Base-by-base conservation (phyloP, 1,140 invertebrate genomes). In the Euschistus heros region DNA sequence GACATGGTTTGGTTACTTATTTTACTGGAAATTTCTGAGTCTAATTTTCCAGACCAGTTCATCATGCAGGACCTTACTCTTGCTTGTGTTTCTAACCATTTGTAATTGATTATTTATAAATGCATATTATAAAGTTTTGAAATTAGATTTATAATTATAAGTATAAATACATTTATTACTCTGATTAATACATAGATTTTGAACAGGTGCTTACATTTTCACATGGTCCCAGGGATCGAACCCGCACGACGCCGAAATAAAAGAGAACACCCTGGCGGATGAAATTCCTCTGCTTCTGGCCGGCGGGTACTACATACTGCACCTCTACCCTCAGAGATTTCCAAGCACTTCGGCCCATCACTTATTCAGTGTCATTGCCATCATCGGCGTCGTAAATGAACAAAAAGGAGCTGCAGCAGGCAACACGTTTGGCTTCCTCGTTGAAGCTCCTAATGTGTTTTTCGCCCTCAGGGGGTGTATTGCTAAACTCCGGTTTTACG, bases 171-270 rank as follows among this genome's bases (percentile, higher is more conserved):
- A n/a, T n/a, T n/a, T n/a, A n/a, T n/a, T n/a, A n/a, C n/a, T n/a
- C n/a, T n/a, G n/a, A n/a, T n/a, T n/a, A n/a, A n/a, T n/a, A 37
- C 33, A 13, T 6, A 37, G 33, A 10, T 37, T 37, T 37, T 37
- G 33, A 37, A 57, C 54, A 57, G 54, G 54, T 3, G 24, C 24
- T 24, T 57, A 57, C 54, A 57, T 57, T 17, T 57, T 26, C 24
- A 5, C 2, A 17, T 57, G 54, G 54, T 3, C 6, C 14, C 20
- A 57, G 14, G 54, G 54, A 22, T 3, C n/a, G n/a, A 57, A 57
- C 14, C 54, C 54, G 0, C 54, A 57, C 24, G 54, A 57, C 14
- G 54, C 18, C 6, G 54, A 57, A 24, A 20, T 57, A 2, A 57
- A 57, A 24, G 18, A 20, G 6, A 57, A 27, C 54, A 24, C 20